Evolutionary conservation across 1,140 invertebrate genomes (phyloP).

Genomic region (Antheraea pernyi): DNA sequence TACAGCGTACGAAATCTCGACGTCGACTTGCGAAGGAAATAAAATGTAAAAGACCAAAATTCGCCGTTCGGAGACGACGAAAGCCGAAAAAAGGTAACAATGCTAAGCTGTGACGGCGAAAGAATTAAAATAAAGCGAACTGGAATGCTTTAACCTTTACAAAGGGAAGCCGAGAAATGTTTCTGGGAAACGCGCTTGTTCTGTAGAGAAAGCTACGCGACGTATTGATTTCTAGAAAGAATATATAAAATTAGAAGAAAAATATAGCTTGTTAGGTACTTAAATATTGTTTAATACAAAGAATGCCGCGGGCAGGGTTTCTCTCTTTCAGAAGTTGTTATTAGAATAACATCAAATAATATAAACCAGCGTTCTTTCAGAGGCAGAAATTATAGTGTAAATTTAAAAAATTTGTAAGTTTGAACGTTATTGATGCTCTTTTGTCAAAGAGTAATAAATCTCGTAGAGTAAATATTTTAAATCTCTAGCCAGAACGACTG

Average conservation of each 20-base stretch:
- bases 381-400: no score
- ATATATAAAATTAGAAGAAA: background rate
- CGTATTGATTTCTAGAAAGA: background rate
- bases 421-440: no score
- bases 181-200: slow-evolving; percentile 38
- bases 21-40: background rate
- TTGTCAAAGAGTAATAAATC: no score
- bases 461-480: no score
- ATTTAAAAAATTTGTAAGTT: no score
- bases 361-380: no score
- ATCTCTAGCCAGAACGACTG: no score
- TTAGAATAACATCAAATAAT: no score
- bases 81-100: slow-evolving; percentile 43
- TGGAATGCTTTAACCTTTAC: slow-evolving; percentile 29
- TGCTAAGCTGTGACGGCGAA: slow-evolving; percentile 59
- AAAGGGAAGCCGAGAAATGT: slow-evolving; percentile 32
- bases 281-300: no score
- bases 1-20: slow-evolving; percentile 6
- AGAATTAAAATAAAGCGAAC: slow-evolving; percentile 50
- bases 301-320: no score
- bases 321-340: no score
- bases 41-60: background rate
- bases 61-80: slow-evolving; percentile 4
- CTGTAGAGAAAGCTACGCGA: slow-evolving; percentile 16
- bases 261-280: no score